Percentiles rank a stretch among this genome's conserved stretches.
Evolutionary conservation across 2,797 vertebrate genomes (phyloP).

Genomic region (Acanthis flammea): DNA sequence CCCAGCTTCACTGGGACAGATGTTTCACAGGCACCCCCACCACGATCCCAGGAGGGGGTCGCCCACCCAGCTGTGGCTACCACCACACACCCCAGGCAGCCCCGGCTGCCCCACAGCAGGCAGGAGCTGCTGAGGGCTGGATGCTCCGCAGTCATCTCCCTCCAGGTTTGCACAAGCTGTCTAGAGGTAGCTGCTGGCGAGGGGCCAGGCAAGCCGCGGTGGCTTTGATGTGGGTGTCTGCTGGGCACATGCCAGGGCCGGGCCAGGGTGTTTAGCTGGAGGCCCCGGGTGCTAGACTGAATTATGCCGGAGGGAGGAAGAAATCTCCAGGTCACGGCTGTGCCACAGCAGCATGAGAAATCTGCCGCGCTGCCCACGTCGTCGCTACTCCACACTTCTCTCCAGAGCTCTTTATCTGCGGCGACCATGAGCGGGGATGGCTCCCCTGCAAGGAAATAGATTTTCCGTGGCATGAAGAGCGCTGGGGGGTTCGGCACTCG

Average conservation of each 20-base stretch:
- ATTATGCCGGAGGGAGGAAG: background rate
- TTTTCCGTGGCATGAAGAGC: background rate
- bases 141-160: background rate
- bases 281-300: slow-evolving; percentile 32
- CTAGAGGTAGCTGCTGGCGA: slow-evolving; percentile 25
- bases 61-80: background rate
- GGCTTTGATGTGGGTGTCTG: slow-evolving; percentile 50
- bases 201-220: background rate
- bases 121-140: background rate
- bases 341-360: background rate
- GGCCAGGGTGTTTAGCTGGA: background rate
- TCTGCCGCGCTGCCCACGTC: background rate
- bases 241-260: slow-evolving; percentile 43
- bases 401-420: background rate
- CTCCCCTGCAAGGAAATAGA: background rate
- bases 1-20: background rate
- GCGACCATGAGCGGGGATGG: background rate
- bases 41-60: rapidly evolving
- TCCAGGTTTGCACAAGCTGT: slow-evolving; percentile 1
- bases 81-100: background rate
- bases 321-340: slow-evolving; percentile 16
- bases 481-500: background rate
- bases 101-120: background rate
- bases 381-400: background rate
- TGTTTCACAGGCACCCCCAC: background rate